Base-by-base conservation (phyloP, 2,797 vertebrate species). In the Tapirus indicus region DNA sequence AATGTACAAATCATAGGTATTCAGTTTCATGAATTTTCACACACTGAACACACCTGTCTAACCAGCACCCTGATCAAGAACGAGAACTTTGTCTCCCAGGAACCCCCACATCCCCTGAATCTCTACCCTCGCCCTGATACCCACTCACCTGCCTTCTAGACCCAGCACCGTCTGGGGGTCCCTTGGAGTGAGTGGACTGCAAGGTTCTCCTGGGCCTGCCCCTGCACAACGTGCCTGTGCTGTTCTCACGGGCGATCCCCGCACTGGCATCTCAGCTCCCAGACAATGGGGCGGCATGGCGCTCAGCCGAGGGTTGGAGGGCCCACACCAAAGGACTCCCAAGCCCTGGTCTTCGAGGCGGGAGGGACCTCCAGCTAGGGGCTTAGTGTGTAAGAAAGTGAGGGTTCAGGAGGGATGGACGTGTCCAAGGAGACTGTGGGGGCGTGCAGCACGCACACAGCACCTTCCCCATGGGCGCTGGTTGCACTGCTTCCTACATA, bases 261-360 rank as follows among this genome's bases (percentile, higher is more conserved):
- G 68, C 9, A 3, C 0, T 2, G 18, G 29, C 47, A 21, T 21
- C 74, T 47, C 54, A 6, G 35, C 21, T 38, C 35, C n/a, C 77
- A 18, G 77, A 38, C 35, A 9, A 2, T 2, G 14, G 54, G 54
- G 9, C 1, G 4, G 52, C 2, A 1, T 5, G 52, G 23, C 2
- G 0, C n/a, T 79, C 35, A 2, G 21, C 3, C 7, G 35, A 17
- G 35, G 7, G 1, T 23, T 25, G 21, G 52, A 56, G 52, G n/a
- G 1, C 75, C 38, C 49, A 4, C 3, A 52, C n/a, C 52, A 12
- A 52, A 49, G 74, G 29, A 77, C n/a, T 25, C 25, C 52, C 77
- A 17, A 10, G 23, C 29, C 9, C 10, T 12, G 49, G 49, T 8
- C 49, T 38, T 38, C 12, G 54, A 10, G 13, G 54, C 7, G 23